Evolutionary conservation across 2,888 invertebrate species (phyloP).

Genomic region (Hymenopus coronatus): DNA sequence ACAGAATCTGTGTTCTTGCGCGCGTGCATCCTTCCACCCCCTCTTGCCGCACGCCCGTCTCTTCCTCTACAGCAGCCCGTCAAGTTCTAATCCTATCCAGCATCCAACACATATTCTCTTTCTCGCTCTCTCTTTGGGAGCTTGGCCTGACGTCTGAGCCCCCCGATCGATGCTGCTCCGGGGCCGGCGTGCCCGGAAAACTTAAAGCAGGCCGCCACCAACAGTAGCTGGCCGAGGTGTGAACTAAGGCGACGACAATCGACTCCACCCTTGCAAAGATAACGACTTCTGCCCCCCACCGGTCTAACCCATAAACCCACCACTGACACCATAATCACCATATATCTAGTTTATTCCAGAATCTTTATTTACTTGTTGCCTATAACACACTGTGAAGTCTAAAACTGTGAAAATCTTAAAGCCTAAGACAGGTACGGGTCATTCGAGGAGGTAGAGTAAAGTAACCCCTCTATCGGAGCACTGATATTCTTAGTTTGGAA

Average conservation of each 20-base stretch:
- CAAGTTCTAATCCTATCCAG: constrained; percentile 22
- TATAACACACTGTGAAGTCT: too few species aligned
- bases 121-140: background rate
- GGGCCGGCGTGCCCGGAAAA: constrained; percentile 24
- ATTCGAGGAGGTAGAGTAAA: too few species aligned
- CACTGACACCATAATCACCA: background rate
- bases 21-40: background rate
- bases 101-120: background rate
- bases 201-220: constrained; percentile 20
- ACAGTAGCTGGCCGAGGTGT: constrained; percentile 8
- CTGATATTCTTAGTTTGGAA: too few species aligned
- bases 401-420: too few species aligned
- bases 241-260: constrained; percentile 8
- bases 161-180: constrained; percentile 23
- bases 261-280: background rate
- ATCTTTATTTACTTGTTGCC: too few species aligned
- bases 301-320: background rate
- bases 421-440: too few species aligned
- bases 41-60: background rate
- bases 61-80: background rate
- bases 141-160: background rate
- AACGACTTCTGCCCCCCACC: background rate
- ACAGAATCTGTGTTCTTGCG: constrained; percentile 6
- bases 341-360: too few species aligned
- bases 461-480: too few species aligned